Base-by-base conservation (phyloP, 2,113 vertebrate species). In the Merops nubicus region DNA sequence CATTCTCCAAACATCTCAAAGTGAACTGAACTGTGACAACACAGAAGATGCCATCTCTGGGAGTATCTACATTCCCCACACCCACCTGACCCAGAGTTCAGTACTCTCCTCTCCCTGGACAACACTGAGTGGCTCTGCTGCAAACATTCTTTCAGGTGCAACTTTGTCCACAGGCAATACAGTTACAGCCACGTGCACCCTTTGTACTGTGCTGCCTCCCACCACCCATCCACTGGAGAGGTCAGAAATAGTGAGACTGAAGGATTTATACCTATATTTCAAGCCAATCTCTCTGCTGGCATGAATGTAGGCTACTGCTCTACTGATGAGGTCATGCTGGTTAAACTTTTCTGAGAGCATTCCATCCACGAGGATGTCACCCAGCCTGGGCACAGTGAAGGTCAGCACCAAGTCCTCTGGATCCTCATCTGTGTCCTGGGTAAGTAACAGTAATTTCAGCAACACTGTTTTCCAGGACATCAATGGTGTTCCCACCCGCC, bases 101-200 rank as follows among this genome's bases (percentile, higher is more conserved):
- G 98, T 96, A 90, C 98, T 98, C 96, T 99, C 99, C 56, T 97
- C 98, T 43, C 98, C 98, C 97, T 99, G 98, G 3, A 98, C 74
- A 43, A 98, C 98, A 74, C 98, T 84, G 83, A 98, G 98, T 17
- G 97, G 96, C 69, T 97, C 73, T 60, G 97, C 93, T 3, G 91
- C 97, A 13, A 98, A 96, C 38, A 75, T 98, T 68, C 98, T 98
- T 54, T 97, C 78, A 64, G 99, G 98, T 67, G 98, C 95, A 73
- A 98, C 94, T 47, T 90, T 98, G 67, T 98, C 97, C 56, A 98
- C 75, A 16, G 96, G 97, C 31, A 98, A 92, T 63, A 98, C 56
- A 50, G 95, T 96, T 36, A 98, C 96, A 65, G 95, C 90, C 23
- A 98, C 97, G 28, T 7, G 50, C 4, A 97, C 88, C 17, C 89